Evolutionary conservation across 2,113 vertebrate species (phyloP), one percentile per base, ranked within the genome.

Genomic region (Promerops cafer): DNA sequence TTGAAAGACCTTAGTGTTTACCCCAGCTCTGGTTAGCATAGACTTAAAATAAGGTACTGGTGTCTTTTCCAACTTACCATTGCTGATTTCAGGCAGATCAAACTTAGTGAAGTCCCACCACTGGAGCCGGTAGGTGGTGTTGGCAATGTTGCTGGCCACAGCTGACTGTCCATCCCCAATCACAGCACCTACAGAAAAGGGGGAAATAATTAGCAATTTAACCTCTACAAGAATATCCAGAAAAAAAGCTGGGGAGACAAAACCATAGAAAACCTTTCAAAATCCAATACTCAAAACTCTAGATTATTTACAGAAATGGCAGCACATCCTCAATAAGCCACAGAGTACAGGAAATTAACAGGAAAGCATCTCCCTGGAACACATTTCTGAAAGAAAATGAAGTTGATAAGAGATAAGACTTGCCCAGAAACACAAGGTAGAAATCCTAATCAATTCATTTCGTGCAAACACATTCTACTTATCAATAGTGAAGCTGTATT

Each of bases 51-150:
- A 47, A 79, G 66, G 18, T 6, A 64, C 13, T 12, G 47, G 20
- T 20, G 40, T 37, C n/a, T 56, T 49, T 93, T 88, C 31, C 69
- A 87, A 45, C 98, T 97, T 98, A 99, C 99, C 99, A 87, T 99
- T 99, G 97, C 99, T 99, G 98, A 99, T 99, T 98, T 99, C 99
- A 39, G 99, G 99, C 77, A 99, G 98, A 92, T 99, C 99, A 61
- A 99, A 99, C 91, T 99, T 99, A 59, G 99, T 99, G 97, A 99
- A 99, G 98, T 99, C 99, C 99, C 99, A 99, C 99, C 99, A 99
- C 98, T 99, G 99, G 88, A 99, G 98, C 13, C 99, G 98, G 96
- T 99, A 99, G 23, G 99, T 99, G 54, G 99, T 99, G 97, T 99
- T 99, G 84, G 99, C 99, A 89, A 99, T 99, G 97, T 99, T 99